These are phyloP conservation scores for Regulus satrapa DNA, from an alignment of 2,113 vertebrate species.

Conservation along the genomic window DNA sequence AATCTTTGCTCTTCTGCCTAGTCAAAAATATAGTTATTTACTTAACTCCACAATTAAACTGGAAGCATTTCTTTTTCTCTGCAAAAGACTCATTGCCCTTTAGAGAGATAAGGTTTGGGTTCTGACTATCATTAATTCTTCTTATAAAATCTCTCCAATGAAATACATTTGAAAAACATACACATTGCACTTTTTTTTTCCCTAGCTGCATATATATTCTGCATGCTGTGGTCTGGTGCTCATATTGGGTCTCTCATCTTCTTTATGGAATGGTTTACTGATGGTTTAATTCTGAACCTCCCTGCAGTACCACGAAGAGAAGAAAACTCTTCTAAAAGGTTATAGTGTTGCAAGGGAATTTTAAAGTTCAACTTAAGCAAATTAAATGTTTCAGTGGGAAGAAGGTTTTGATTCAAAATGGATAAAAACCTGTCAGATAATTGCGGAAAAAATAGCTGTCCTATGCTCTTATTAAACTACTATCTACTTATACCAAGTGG, in stretches of 20 bases:
- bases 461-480: not conserved
- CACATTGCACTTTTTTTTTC: not conserved
- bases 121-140: not conserved
- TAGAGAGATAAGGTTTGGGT: not conserved
- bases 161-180: not conserved
- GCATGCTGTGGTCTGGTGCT: not conserved
- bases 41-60: not conserved
- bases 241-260: not conserved
- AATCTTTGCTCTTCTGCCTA: not conserved
- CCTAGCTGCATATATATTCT: not conserved
- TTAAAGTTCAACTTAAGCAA: not conserved
- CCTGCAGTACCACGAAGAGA: not conserved
- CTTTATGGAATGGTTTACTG: not conserved
- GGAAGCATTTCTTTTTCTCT: not conserved
- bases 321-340: not conserved
- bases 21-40: constrained; percentile 6
- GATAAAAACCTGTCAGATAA: not conserved
- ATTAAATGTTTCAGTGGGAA: not conserved
- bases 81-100: not conserved
- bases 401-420: not conserved
- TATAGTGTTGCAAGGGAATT: not conserved
- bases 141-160: not conserved
- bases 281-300: not conserved
- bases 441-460: not conserved
- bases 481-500: not conserved